Evolutionary conservation across 1,140 invertebrate genomes (phyloP), one percentile per base, ranked within the genome.

Genomic region (Drosophila cardini): DNA sequence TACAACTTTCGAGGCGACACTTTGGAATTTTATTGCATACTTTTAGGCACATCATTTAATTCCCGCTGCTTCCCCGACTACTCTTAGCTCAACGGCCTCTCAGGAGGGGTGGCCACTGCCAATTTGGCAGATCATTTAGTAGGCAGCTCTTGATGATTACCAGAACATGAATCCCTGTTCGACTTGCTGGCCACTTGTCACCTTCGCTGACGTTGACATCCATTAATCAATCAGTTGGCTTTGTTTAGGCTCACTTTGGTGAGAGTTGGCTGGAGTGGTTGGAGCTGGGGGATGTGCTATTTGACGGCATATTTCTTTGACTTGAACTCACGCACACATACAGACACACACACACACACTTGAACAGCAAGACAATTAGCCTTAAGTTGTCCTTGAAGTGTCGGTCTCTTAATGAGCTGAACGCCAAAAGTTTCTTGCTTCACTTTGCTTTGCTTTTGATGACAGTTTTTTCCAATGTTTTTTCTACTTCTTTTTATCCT

Each of bases 71-170:
- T 6, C 5, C 8, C 7, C 5, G 1, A 4, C 4, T 5, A 7
- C 10, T 9, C 18, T 5, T 30, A 21, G 26, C 30, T 38, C 40
- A 55, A 9, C n/a, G n/a, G n/a, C 9, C 48, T 34, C 42, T 48
- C 21, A 10, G 45, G 2, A 26, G 21, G 21, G 21, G 21, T 26
- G 21, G 11, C 7, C 56, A 38, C 15, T 7, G 13, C 32, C 50
- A 87, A 87, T 79, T 86, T 82, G 83, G 83, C 82, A 86, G 75
- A 83, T 83, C 79, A 86, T 87, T 86, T 86, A 86, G 78, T 61
- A 58, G 60, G 30, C 56, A 36, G 48, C 55, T 42, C 36, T 34
- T 62, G 46, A 53, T 60, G 65, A 68, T 61, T 61, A 43, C 26
- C 45, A 30, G 40, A 21, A 43, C n/a, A 46, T 8, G 60, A 80